Evolutionary conservation across 2,888 invertebrate genomes (phyloP).

Genomic region (Tuberolachnus salignus): DNA sequence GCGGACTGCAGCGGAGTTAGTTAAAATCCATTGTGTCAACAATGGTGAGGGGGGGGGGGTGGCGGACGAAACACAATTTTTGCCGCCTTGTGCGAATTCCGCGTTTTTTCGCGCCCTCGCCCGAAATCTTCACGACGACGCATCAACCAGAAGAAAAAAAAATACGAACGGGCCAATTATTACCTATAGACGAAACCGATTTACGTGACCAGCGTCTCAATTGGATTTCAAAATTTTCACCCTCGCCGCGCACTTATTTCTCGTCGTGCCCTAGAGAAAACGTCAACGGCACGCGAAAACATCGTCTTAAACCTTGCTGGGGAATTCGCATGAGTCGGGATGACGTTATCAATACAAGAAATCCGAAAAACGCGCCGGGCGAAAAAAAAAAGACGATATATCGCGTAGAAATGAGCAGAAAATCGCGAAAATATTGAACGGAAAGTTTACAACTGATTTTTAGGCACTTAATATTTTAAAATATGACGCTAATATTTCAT

Average conservation of each 20-base stretch:
- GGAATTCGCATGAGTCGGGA: no score
- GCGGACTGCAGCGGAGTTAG: conserved; percentile 35
- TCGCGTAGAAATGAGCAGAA: no score
- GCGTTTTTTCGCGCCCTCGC: not conserved
- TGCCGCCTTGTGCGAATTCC: not conserved
- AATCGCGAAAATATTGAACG: not conserved
- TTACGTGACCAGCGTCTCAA: conserved; percentile 33
- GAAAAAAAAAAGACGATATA: no score
- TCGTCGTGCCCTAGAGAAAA: no score
- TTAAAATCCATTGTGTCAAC: conserved; percentile 51
- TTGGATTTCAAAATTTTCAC: conserved; percentile 5
- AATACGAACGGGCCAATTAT: conserved; percentile 18
- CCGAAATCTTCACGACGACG: not conserved
- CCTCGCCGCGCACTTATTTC: not conserved
- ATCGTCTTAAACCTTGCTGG: no score
- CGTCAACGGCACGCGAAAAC: no score
- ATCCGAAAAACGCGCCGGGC: no score
- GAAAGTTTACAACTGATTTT: no score
- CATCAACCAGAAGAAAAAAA: not conserved
- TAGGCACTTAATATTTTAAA: no score
- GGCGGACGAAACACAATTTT: conserved; percentile 6
- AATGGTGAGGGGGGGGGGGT: not conserved
- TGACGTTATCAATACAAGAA: no score
- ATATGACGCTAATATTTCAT: no score
- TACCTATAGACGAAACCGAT: conserved; percentile 8